phyloP scores from a whole-genome alignment of 2,113 vertebrate genomes.

The Azemiops feae region DNA sequence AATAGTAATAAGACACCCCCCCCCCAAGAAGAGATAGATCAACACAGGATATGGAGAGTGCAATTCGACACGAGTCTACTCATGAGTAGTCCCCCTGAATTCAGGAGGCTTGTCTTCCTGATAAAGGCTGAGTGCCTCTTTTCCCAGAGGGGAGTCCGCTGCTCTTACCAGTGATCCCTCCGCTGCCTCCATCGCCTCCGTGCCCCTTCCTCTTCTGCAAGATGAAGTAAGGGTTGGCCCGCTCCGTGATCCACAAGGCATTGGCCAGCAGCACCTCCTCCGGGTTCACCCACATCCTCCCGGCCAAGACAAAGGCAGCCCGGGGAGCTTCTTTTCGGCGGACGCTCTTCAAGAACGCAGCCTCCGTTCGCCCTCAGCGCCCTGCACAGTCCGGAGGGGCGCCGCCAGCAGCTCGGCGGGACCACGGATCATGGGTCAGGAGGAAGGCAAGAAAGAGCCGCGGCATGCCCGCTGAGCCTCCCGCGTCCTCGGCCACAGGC shows the following conservation, averaged over 20 bases:
- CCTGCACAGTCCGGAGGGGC: slow-evolving; percentile 4
- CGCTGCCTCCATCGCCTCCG: slow-evolving; percentile 86
- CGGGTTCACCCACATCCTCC: slow-evolving; percentile 92
- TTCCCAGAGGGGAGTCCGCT: not conserved
- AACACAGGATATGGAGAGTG: not conserved
- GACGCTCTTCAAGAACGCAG: not conserved
- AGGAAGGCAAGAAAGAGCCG: not conserved
- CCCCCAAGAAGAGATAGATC: not conserved
- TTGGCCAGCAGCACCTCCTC: slow-evolving; percentile 95
- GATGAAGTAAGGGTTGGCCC: slow-evolving; percentile 96
- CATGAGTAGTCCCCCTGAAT: not conserved
- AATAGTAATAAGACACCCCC: not conserved
- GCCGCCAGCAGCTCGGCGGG: slow-evolving; percentile 13
- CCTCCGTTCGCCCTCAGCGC: not conserved
- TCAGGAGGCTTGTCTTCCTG: not conserved
- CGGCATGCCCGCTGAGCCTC: not conserved
- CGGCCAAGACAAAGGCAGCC: slow-evolving; percentile 28
- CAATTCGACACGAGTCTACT: not conserved
- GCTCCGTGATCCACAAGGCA: slow-evolving; percentile 93
- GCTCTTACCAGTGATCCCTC: slow-evolving; percentile 76
- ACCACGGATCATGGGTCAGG: not conserved
- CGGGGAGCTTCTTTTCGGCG: not conserved
- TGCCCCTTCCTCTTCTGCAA: slow-evolving; percentile 95
- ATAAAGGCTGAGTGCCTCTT: not conserved
- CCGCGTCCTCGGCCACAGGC: not conserved